Conservation (phyloP, 1,140 invertebrate genomes). For the Oscheius sp. region DNA sequence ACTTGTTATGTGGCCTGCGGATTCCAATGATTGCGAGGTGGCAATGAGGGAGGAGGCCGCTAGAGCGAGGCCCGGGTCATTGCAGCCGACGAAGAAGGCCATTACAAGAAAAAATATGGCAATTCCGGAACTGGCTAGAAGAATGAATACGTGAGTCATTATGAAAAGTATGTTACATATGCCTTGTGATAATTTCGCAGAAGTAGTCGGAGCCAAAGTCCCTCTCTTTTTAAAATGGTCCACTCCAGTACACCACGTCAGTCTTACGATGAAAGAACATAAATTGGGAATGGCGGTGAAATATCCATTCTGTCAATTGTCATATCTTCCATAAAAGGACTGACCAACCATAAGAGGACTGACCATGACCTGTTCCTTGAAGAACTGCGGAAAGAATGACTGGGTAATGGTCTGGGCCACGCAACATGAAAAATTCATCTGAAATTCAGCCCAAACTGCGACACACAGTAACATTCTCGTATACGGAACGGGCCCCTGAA, state of each 20-base stretch:
- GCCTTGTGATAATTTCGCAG: not conserved
- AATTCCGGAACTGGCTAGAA: not conserved
- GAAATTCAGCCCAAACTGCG: not conserved
- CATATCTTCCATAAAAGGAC: not conserved
- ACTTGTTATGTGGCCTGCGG: not conserved
- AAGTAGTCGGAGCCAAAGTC: not conserved
- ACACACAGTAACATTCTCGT: not conserved
- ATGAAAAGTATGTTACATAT: not conserved
- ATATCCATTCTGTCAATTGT: not conserved
- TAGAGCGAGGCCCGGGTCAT: not conserved
- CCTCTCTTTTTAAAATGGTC: not conserved
- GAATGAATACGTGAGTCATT: not conserved
- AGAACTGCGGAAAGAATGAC: not conserved
- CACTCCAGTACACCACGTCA: not conserved
- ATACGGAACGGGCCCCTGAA: not conserved
- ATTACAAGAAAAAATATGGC: not conserved
- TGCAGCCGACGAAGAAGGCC: not conserved
- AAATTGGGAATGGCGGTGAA: not conserved
- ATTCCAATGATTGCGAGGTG: not conserved
- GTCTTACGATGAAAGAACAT: not conserved
- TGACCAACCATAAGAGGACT: not conserved
- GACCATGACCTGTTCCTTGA: constrained; percentile 7
- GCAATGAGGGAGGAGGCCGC: not conserved
- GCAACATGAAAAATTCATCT: not conserved
- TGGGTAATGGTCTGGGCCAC: not conserved